phyloP scores from a whole-genome alignment of 2,888 invertebrate genomes.

The Scaptomyza tumidula region DNA sequence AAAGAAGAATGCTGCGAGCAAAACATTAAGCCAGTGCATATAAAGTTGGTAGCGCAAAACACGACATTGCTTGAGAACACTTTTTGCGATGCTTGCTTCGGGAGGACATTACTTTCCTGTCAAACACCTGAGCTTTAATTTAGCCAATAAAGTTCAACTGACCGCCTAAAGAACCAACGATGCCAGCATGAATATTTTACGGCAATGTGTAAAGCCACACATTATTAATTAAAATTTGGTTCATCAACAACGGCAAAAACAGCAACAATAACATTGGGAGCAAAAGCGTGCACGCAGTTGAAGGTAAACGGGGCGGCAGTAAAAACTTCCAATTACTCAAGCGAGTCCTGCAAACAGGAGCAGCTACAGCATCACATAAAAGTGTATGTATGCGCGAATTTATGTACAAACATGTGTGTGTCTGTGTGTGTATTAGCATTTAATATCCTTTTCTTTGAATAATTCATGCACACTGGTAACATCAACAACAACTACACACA shows the following conservation, averaged over 20 bases:
- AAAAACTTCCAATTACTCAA: constrained; percentile 79
- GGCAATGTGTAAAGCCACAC: constrained; percentile 75
- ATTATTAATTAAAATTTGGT: constrained; percentile 80
- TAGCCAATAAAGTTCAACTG: constrained; percentile 36
- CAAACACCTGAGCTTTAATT: constrained; percentile 17
- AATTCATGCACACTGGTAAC: constrained; percentile 63
- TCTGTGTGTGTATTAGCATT: constrained; percentile 61
- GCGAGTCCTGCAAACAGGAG: constrained; percentile 48
- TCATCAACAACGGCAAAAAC: constrained; percentile 58
- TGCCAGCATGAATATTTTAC: constrained; percentile 65
- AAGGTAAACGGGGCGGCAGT: constrained; percentile 76
- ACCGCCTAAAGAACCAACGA: constrained; percentile 35
- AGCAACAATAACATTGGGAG: constrained; percentile 9
- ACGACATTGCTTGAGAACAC: background rate
- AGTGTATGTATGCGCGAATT: constrained; percentile 10
- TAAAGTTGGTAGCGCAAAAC: background rate
- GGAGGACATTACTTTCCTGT: background rate
- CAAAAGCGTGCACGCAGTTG: constrained; percentile 57
- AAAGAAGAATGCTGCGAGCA: background rate
- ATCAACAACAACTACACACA: constrained; percentile 24
- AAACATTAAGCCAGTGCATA: background rate
- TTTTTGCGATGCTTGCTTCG: background rate
- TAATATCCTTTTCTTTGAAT: constrained; percentile 80
- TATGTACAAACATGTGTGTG: constrained; percentile 13
- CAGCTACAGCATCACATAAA: constrained; percentile 42